phyloP scores from a whole-genome alignment of 2,797 vertebrate genomes.

The Sus cebifrons region DNA sequence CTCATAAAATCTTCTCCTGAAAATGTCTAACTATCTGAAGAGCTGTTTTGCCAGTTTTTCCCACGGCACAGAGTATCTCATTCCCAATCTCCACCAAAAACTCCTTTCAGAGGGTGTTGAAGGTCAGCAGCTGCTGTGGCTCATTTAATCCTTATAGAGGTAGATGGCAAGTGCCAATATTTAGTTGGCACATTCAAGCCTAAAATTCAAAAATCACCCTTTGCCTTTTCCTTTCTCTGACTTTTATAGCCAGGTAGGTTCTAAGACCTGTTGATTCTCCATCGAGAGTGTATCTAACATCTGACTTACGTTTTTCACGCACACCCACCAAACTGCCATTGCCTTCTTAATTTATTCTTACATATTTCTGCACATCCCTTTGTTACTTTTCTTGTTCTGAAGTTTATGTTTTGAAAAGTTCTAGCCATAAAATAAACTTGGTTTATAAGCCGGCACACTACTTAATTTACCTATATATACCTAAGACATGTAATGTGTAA shows the following conservation, averaged over 20 bases:
- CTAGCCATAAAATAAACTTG: not conserved
- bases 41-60: too few relatives aligned
- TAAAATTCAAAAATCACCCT: constrained; percentile 20
- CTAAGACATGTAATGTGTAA: not conserved
- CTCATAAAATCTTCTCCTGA: too few relatives aligned
- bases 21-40: too few relatives aligned
- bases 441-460: not conserved
- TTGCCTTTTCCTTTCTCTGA: not conserved
- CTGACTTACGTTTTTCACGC: not conserved
- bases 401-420: constrained; percentile 59
- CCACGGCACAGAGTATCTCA: too few relatives aligned
- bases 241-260: not conserved
- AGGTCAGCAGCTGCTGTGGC: too few relatives aligned
- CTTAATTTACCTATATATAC: constrained; percentile 28
- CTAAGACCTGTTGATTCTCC: not conserved
- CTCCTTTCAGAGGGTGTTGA: too few relatives aligned
- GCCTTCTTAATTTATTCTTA: not conserved
- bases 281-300: not conserved
- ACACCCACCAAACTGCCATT: not conserved
- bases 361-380: not conserved
- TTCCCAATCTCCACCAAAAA: too few relatives aligned
- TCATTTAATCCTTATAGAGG: too few relatives aligned
- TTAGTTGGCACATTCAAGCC: not conserved
- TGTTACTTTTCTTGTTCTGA: not conserved
- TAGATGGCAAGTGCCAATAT: too few relatives aligned